Conservation (phyloP, 2,113 vertebrate genomes). For the Channa argus region DNA sequence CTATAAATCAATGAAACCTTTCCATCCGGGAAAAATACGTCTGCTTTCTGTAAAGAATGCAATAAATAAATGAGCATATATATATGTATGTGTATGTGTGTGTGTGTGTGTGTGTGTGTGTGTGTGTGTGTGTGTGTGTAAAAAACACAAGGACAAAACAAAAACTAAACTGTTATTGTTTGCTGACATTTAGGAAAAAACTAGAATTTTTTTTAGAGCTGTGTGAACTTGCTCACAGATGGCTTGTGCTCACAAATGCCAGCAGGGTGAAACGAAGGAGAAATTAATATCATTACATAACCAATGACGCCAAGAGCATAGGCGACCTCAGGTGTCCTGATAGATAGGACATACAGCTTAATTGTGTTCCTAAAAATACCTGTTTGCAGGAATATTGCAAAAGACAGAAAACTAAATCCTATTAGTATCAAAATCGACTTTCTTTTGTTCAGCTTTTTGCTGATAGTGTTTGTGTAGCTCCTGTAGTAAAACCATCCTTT, state of each 20-base stretch:
- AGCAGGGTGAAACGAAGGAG: conserved; percentile 59
- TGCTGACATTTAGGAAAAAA: conserved; percentile 62
- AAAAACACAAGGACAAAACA: too few relatives aligned
- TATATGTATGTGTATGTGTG: background rate
- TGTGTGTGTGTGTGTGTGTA: too few relatives aligned
- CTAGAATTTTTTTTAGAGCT: conserved; percentile 42
- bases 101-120: too few relatives aligned
- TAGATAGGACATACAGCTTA: conserved; percentile 5
- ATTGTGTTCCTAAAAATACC: conserved; percentile 13
- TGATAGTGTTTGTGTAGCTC: conserved; percentile 11
- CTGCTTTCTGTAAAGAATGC: conserved; percentile 2
- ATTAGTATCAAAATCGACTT: conserved; percentile 4
- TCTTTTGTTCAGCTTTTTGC: conserved; percentile 18
- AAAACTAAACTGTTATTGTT: too few relatives aligned
- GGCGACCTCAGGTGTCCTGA: conserved; percentile 62
- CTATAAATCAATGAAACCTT: conserved; percentile 3
- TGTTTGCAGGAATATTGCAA: conserved; percentile 6
- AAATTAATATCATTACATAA: conserved; percentile 66
- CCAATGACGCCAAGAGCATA: conserved; percentile 38
- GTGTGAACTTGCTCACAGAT: conserved; percentile 64
- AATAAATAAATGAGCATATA: background rate
- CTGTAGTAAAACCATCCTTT: conserved; percentile 37
- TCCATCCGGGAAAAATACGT: conserved; percentile 23
- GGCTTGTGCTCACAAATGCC: conserved; percentile 71
- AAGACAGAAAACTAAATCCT: conserved; percentile 29